Conservation (phyloP, 2,888 invertebrate species). For the Phyto melanocephala region DNA sequence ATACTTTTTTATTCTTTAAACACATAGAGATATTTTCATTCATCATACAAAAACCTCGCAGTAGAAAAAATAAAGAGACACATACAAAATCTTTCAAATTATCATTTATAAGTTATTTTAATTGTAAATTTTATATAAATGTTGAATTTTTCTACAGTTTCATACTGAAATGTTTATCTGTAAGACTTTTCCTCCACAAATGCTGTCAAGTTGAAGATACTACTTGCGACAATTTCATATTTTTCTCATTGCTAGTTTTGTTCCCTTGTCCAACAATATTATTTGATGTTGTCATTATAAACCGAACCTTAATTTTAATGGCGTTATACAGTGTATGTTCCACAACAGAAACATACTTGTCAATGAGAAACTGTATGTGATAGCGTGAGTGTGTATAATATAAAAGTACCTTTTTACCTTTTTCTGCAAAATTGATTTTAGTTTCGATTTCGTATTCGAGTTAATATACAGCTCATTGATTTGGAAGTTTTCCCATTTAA, state of each 20-base stretch:
- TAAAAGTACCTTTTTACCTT: conserved; percentile 31
- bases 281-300: not conserved
- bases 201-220: not conserved
- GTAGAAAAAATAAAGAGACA: not conserved
- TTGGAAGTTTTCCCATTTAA: conserved; percentile 79
- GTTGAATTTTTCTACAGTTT: no score
- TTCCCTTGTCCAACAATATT: not conserved
- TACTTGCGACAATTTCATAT: conserved; percentile 1
- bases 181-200: no score
- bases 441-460: conserved; percentile 38
- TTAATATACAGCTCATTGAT: conserved; percentile 76
- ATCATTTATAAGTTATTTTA: conserved; percentile 17
- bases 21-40: no score
- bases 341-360: no score
- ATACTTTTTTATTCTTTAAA: no score
- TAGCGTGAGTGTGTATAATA: not conserved
- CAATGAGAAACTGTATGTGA: not conserved
- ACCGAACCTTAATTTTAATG: not conserved
- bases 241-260: not conserved
- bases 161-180: not conserved
- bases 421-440: conserved; percentile 49
- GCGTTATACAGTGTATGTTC: not conserved
- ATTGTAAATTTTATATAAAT: conserved; percentile 4
- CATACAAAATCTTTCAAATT: not conserved
- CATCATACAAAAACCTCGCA: no score